Evolutionary conservation across 1,140 invertebrate genomes (phyloP), one percentile per base, ranked within the genome.

Genomic region (Melanaphis sacchari): DNA sequence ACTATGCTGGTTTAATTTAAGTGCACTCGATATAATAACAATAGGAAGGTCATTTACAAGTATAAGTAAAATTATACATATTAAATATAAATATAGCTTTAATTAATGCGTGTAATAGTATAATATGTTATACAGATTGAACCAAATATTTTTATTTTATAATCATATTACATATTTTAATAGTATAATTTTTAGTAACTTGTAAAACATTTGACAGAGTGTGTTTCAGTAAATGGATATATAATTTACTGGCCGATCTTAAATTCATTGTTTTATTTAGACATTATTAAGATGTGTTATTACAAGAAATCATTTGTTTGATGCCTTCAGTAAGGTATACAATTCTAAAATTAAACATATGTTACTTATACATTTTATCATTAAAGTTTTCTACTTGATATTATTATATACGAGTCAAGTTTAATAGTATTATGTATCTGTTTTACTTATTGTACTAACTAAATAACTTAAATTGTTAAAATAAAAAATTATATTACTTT

Each of bases 401-500:
- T 66, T 49, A 9, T 66, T 40, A 18, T 54, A 59, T 52, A 41
- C 24, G 4, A 59, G 15, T 90, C 52, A 41, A 90, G 38, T 43
- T 38, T 41, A 66, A 66, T 89, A 89, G 2, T 40, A 54, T 41
- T 26, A 36, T 49, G 46, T 38, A 52, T 76, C n/a, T 76, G 18
- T 4, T 66, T 66, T 66, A n/a, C 9, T 66, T 66, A 66, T 66
- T 66, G 18, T 49, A n/a, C 59, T 6, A 76, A 76, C 87, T 54
- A 38, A 26, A 40, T 6, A 76, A 76, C 87, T 54, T 38, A 26
- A 40, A 54, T 36, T 21, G 52, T 54, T 54, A 26, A 89, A 46
- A 89, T 54, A 54, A 89, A 36, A 89, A 40, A 40, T 89, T 49
- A 36, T 52, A 7, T 24, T 88, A 88, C 21, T 88, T 88, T 89